Base-by-base conservation (phyloP, 2,113 vertebrate genomes). In the Cottus gobio region DNA sequence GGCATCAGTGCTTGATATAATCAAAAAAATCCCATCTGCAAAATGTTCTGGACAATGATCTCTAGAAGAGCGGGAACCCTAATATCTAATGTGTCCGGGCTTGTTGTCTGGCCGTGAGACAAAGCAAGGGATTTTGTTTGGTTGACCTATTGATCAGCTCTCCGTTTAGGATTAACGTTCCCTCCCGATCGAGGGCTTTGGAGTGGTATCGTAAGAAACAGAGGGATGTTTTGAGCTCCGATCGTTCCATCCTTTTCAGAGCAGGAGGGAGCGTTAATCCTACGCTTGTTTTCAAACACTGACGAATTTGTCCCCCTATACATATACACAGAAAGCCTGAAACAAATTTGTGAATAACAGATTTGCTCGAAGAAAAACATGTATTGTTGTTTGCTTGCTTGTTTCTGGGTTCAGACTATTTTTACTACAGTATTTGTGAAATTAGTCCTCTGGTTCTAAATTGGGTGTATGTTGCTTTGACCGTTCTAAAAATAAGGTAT, bases 401-500 rank as follows among this genome's bases (percentile, higher is more conserved):
- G 10, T 67, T 68, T 50, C 16, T 71, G 64, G 13, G 10, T 26
- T 63, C 5, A 48, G 15, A 6, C 16, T 77, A 12, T 66, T 52
- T 34, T 52, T 48, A 4, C 58, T 50, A 48, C 58, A 54, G 18
- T 39, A 5, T 68, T 61, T 69, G 46, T 12, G 22, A 24, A 37
- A 68, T 26, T 22, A 75, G 58, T 28, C 7, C 31, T 44, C 67
- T 28, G 7, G 18, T 18, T 1, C 76, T 75, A 82, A 77, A 75
- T 57, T 64, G 56, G 65, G 34, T 24, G 30, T 18, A 64, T 74
- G 7, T 73, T 63, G 15, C 42, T 72, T 58, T 46, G 13, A 69
- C 68, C 8, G 31, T 37, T 80, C 76, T 78, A 85, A 87, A 85
- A 87, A 73, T 85, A 85, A 85, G 26, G 39, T n/a, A 12, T 66